phyloP scores from a whole-genome alignment of 2,888 invertebrate genomes.

The Leptura quadrifasciata region DNA sequence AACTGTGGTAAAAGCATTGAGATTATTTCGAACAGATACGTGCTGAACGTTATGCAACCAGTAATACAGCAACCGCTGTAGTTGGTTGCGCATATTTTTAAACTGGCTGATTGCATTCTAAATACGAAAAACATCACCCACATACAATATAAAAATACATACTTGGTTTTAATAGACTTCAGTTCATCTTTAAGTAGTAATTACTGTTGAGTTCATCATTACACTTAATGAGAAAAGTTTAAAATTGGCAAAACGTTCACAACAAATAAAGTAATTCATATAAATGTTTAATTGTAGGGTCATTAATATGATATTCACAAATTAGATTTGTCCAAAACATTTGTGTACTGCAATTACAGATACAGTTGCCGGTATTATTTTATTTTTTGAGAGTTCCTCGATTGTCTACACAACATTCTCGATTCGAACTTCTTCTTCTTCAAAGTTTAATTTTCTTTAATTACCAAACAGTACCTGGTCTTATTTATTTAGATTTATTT shows the following conservation, averaged over 20 bases:
- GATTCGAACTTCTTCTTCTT: too few species aligned
- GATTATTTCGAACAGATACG: not conserved
- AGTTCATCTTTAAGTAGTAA: not conserved
- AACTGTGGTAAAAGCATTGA: too few species aligned
- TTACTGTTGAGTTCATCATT: not conserved
- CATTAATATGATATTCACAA: not conserved
- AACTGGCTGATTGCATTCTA: not conserved
- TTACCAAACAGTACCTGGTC: too few species aligned
- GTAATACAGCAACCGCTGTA: not conserved
- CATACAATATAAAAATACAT: not conserved
- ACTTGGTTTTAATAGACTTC: conserved; percentile 9
- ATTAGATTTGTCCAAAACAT: not conserved
- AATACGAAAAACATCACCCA: conserved; percentile 2
- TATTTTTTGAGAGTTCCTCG: too few species aligned
- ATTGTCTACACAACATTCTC: too few species aligned
- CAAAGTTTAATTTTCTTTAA: too few species aligned
- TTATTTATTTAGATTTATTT: too few species aligned
- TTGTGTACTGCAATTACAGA: too few species aligned
- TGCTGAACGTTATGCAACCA: not conserved
- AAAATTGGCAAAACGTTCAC: conserved; percentile 23
- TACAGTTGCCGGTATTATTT: too few species aligned
- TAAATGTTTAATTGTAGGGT: not conserved
- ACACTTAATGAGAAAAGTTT: not conserved
- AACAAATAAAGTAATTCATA: not conserved
- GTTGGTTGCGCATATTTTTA: conserved; percentile 1